These are phyloP conservation scores for Meiosimyza platycephala DNA, from an alignment of 2,888 invertebrate species.

Conservation along the genomic window DNA sequence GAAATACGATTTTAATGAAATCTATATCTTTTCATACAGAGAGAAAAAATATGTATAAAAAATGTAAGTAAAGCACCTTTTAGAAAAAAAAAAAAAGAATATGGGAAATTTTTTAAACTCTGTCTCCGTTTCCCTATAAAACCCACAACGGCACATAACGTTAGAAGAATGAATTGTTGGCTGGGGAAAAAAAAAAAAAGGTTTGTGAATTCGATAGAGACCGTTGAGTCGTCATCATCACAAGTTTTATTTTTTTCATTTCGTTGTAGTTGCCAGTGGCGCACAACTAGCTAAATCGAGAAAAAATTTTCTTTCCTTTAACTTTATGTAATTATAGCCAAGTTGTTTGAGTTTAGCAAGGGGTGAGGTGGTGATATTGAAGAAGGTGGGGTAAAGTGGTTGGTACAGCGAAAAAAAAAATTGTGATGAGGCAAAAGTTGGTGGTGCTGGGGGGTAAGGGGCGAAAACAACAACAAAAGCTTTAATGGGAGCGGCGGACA, in stretches of 20 bases:
- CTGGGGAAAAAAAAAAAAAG: constrained; percentile 34
- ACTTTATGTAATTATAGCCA: constrained; percentile 41
- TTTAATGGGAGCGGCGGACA: constrained; percentile 9
- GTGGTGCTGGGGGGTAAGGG: neutral
- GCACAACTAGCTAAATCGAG: constrained; percentile 36
- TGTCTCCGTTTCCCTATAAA: constrained; percentile 8
- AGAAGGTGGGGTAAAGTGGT: neutral
- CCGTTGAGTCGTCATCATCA: constrained; percentile 23
- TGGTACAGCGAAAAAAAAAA: no score
- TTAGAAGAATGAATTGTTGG: constrained; percentile 2
- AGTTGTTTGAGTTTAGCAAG: constrained; percentile 17
- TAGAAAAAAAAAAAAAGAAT: neutral
- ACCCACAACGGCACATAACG: constrained; percentile 20
- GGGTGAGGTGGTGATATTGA: neutral
- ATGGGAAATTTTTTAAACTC: constrained; percentile 1
- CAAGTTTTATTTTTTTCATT: neutral
- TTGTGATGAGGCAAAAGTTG: neutral
- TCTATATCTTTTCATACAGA: constrained; percentile 30
- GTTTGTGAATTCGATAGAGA: constrained; percentile 36
- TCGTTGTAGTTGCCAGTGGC: constrained; percentile 29
- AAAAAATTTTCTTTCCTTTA: constrained; percentile 37
- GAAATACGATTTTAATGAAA: constrained; percentile 32
- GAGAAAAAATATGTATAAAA: constrained; percentile 12
- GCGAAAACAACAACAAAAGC: neutral
- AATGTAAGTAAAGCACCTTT: constrained; percentile 16